Evolutionary conservation across 2,113 vertebrate genomes (phyloP).

Genomic region (Tamias sibiricus): DNA sequence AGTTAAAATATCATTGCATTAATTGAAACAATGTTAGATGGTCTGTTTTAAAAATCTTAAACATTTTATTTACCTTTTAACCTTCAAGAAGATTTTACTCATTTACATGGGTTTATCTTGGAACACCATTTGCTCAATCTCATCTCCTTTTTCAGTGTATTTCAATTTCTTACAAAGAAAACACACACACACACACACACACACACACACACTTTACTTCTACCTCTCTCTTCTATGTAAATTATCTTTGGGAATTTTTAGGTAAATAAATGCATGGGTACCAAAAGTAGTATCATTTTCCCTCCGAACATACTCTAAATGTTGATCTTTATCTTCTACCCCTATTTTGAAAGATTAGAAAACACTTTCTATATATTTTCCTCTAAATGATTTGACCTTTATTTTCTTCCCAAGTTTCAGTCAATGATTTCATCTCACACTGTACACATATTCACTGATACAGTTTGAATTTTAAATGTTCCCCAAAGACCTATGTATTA

Average conservation of each 20-base stretch:
- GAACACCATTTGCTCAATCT: neutral
- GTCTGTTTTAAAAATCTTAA: neutral
- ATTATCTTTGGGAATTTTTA: neutral
- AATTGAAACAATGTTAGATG: neutral
- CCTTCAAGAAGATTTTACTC: neutral
- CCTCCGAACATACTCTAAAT: neutral
- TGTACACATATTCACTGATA: neutral
- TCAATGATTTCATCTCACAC: neutral
- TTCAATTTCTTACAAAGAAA: neutral
- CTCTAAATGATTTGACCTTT: neutral
- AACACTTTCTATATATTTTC: neutral
- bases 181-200: too few relatives aligned
- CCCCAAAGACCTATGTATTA: too few relatives aligned
- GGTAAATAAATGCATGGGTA: neutral
- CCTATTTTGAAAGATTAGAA: neutral
- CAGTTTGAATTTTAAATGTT: neutral
- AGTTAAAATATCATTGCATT: neutral
- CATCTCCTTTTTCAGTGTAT: neutral
- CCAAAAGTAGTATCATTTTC: neutral
- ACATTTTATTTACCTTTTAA: neutral
- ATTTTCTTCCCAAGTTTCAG: neutral
- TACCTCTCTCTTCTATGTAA: neutral
- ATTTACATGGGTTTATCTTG: neutral
- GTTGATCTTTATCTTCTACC: neutral
- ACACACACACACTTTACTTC: neutral